Evolutionary conservation across 1,140 invertebrate genomes (phyloP).

Genomic region (Carposina sasakii): DNA sequence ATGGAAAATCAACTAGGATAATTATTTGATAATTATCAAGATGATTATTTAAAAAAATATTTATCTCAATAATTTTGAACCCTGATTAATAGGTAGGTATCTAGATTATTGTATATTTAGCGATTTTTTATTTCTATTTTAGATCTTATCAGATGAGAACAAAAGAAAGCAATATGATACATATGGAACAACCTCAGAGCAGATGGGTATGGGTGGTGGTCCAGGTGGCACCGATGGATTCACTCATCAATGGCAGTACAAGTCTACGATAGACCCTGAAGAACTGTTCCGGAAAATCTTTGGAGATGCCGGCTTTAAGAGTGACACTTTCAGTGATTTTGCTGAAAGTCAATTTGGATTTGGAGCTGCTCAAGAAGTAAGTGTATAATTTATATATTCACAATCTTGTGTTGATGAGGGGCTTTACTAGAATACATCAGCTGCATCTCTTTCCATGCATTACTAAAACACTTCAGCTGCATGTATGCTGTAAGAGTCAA

Average conservation of each 20-base stretch:
- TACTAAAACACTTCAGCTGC: too few relatives aligned
- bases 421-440: too few relatives aligned
- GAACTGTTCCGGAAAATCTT: conserved; percentile 96
- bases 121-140: too few relatives aligned
- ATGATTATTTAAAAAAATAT: too few relatives aligned
- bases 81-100: too few relatives aligned
- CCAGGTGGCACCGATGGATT: conserved; percentile 74
- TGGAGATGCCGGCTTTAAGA: conserved; percentile 82
- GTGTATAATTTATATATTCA: conserved; percentile 6
- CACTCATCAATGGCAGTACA: conserved; percentile 85
- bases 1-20: too few relatives aligned
- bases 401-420: too few relatives aligned
- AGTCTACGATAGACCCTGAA: conserved; percentile 93
- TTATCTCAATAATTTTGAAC: too few relatives aligned
- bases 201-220: conserved; percentile 82
- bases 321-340: conserved; percentile 83
- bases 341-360: conserved; percentile 91
- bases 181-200: conserved; percentile 90
- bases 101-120: too few relatives aligned
- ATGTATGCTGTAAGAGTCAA: too few relatives aligned
- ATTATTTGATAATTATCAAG: too few relatives aligned
- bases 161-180: conserved; percentile 96
- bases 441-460: too few relatives aligned
- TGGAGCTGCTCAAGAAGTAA: conserved; percentile 91
- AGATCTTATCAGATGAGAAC: conserved; percentile 92